Evolutionary conservation across 2,888 invertebrate species (phyloP).

Genomic region (Galeopsomyia nigrocyanea): DNA sequence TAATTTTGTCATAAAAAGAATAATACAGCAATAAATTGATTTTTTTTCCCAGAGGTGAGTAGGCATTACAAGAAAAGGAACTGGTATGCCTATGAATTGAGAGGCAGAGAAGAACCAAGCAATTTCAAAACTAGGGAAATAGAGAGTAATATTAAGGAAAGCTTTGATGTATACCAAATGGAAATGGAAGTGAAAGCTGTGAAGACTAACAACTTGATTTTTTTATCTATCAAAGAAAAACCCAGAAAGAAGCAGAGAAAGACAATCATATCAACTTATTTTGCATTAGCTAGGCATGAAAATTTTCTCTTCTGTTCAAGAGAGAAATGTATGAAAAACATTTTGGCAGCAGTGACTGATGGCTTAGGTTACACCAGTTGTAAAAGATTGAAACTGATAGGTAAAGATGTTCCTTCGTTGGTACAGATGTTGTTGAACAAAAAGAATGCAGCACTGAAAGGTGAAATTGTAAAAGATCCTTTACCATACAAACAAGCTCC

Average conservation of each 20-base stretch:
- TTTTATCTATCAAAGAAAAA: conserved; percentile 52
- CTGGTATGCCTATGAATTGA: conserved; percentile 58
- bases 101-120: conserved; percentile 5
- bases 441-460: conserved; percentile 49
- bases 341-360: conserved; percentile 49
- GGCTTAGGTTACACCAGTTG: conserved; percentile 51
- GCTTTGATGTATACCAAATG: conserved; percentile 47
- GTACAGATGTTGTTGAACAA: conserved; percentile 53
- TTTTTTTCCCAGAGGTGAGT: conserved; percentile 57
- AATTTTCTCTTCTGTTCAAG: conserved; percentile 58
- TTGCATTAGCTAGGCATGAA: conserved; percentile 57
- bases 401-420: conserved; percentile 59
- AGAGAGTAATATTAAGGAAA: conserved; percentile 47
- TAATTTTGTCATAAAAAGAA: conserved; percentile 7
- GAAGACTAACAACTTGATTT: conserved; percentile 53
- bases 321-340: conserved; percentile 46
- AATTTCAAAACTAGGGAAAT: conserved; percentile 48
- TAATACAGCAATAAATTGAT: conserved; percentile 16
- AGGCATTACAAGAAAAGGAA: conserved; percentile 56
- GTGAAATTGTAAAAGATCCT: conserved; percentile 33
- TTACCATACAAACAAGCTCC: conserved; percentile 42
- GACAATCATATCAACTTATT: conserved; percentile 46
- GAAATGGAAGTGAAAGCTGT: conserved; percentile 52
- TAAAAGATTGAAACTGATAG: conserved; percentile 55
- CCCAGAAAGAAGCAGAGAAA: conserved; percentile 34